These are phyloP conservation scores for Neelides folsomi DNA, from an alignment of 2,888 invertebrate genomes.

Conservation along the genomic window DNA sequence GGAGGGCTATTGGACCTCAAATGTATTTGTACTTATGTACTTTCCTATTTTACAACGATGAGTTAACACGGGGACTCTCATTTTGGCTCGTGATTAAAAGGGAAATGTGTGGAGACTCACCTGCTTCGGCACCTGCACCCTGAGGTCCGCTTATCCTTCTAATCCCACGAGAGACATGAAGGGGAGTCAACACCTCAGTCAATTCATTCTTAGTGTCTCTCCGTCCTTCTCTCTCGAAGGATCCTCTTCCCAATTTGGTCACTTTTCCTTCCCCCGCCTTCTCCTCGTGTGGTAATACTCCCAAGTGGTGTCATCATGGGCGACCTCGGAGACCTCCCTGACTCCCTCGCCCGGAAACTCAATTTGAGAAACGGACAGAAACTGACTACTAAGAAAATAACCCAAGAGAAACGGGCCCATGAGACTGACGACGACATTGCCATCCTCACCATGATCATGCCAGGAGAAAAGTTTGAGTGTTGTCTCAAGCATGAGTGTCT, in stretches of 20 bases:
- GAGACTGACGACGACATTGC: conserved; percentile 79
- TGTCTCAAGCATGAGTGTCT: conserved; percentile 59
- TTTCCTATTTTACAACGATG: no score
- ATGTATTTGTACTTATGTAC: background rate
- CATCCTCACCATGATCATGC: conserved; percentile 69
- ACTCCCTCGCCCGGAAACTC: conserved; percentile 21
- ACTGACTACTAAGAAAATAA: conserved; percentile 28
- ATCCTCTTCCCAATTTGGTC: no score
- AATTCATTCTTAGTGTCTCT: no score
- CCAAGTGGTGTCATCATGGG: no score
- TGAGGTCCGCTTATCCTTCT: no score
- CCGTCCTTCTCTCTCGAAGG: no score
- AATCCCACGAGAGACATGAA: no score
- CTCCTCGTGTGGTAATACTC: no score
- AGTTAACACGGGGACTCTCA: background rate
- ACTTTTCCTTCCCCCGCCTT: no score
- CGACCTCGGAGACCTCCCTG: conserved; percentile 21
- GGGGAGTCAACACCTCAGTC: no score
- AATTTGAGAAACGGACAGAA: conserved; percentile 21
- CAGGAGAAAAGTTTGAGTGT: conserved; percentile 61
- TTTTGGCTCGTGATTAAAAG: background rate
- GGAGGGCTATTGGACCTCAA: background rate
- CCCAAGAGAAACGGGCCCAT: conserved; percentile 49
- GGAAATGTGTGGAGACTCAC: no score
- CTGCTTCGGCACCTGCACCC: no score